These are phyloP conservation scores for Semnornis frantzii DNA, from an alignment of 2,113 vertebrate species.

Conservation along the genomic window DNA sequence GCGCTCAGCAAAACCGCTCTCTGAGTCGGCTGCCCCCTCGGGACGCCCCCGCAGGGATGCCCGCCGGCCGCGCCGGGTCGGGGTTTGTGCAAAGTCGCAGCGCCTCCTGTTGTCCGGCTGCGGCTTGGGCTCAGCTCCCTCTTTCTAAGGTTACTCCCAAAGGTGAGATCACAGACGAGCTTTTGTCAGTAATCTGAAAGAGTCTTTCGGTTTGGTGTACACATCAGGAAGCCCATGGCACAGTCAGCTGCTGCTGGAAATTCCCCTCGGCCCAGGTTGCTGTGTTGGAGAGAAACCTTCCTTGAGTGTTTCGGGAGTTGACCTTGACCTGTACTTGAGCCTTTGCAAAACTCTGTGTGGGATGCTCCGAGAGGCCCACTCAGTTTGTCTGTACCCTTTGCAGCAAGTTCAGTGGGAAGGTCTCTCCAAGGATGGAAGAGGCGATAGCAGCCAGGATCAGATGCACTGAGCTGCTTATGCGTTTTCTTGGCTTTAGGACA, in stretches of 20 bases:
- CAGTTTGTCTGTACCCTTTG: not conserved
- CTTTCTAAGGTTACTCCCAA: not conserved
- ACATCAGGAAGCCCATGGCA: not conserved
- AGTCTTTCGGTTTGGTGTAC: not conserved
- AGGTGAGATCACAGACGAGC: not conserved
- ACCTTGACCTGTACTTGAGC: not conserved
- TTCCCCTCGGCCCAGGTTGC: not conserved
- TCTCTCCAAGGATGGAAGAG: not conserved
- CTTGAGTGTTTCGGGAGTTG: not conserved
- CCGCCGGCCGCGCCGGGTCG: not conserved
- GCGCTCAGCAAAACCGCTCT: not conserved
- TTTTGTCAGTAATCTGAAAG: not conserved
- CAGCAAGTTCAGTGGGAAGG: not conserved
- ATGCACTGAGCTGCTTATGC: accelerated
- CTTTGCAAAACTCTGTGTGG: not conserved
- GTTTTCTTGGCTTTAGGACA: not conserved
- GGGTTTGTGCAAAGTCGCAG: slow-evolving; percentile 53
- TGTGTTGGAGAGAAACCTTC: not conserved
- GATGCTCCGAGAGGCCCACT: not conserved
- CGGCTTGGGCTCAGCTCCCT: not conserved
- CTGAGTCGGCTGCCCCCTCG: not conserved
- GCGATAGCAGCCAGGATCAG: not conserved
- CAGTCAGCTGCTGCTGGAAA: not conserved
- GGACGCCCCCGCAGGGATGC: not conserved
- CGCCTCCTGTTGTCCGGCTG: slow-evolving; percentile 68